Percentiles rank a stretch among this genome's conserved stretches.
Conservation (phyloP, 2,797 vertebrate genomes). For the Hybognathus amarus region DNA sequence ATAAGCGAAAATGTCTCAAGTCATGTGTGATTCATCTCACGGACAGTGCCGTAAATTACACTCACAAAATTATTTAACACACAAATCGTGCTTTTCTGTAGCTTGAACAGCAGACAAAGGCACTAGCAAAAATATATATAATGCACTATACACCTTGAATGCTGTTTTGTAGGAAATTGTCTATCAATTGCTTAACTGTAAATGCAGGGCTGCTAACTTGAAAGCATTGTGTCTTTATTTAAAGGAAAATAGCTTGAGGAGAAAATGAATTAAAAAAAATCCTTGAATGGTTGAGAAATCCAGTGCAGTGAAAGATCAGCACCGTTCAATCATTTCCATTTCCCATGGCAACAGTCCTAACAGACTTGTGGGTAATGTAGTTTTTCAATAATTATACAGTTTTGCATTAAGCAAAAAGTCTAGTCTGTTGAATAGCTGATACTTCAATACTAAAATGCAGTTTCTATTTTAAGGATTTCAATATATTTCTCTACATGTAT, state of each 20-base stretch:
- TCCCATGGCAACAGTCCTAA: slow-evolving; percentile 1
- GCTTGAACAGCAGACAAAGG: neutral
- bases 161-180: neutral
- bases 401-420: neutral
- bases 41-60: slow-evolving; percentile 55
- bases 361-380: slow-evolving; percentile 8
- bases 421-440: neutral
- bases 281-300: neutral
- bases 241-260: neutral
- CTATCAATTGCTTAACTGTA: neutral
- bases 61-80: slow-evolving; percentile 13
- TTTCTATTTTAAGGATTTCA: no score
- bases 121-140: neutral
- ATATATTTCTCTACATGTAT: neutral
- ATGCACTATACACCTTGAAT: neutral
- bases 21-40: slow-evolving; percentile 54
- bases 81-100: slow-evolving; percentile 32
- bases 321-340: neutral
- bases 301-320: neutral
- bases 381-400: neutral
- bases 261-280: neutral
- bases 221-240: neutral
- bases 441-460: neutral
- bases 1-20: slow-evolving; percentile 58
- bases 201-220: neutral